Evolutionary conservation across 2,113 vertebrate species (phyloP).

Genomic region (Nothoprocta pentlandii): DNA sequence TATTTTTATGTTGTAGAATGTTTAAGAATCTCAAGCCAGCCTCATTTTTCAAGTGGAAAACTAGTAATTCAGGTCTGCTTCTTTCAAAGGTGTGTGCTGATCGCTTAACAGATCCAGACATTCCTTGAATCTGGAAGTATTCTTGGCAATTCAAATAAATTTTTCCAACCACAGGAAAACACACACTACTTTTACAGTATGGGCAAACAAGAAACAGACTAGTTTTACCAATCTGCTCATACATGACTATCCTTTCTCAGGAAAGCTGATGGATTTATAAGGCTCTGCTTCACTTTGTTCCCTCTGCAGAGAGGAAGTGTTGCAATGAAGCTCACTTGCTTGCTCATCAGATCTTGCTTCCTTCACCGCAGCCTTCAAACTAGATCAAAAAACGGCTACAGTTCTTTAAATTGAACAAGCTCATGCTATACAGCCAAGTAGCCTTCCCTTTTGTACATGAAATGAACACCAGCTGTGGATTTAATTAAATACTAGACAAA

Average conservation of each 20-base stretch:
- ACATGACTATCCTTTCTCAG: neutral
- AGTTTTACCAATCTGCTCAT: neutral
- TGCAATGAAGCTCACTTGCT: neutral
- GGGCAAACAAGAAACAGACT: neutral
- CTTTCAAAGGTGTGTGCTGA: neutral
- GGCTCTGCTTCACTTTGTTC: neutral
- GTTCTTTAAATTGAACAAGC: neutral
- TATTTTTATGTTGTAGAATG: neutral
- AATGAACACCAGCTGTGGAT: neutral
- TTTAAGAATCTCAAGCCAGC: neutral
- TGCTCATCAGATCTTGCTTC: neutral
- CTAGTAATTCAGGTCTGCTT: neutral
- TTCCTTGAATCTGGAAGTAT: neutral
- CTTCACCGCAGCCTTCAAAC: neutral
- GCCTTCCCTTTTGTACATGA: neutral
- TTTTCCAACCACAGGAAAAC: neutral
- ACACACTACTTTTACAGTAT: neutral
- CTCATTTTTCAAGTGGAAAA: neutral
- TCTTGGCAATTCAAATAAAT: neutral
- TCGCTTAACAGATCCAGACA: neutral
- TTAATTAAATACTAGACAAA: conserved; percentile 16
- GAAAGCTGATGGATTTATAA: neutral
- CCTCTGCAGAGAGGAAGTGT: fast-evolving
- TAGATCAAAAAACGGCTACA: neutral
- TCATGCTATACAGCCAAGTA: neutral